A percentile compares a stretch with the other conserved stretches of the same genome.
These are phyloP conservation scores for Chlorospingus flavigularis DNA, from an alignment of 2,797 vertebrate species.

Conservation along the genomic window DNA sequence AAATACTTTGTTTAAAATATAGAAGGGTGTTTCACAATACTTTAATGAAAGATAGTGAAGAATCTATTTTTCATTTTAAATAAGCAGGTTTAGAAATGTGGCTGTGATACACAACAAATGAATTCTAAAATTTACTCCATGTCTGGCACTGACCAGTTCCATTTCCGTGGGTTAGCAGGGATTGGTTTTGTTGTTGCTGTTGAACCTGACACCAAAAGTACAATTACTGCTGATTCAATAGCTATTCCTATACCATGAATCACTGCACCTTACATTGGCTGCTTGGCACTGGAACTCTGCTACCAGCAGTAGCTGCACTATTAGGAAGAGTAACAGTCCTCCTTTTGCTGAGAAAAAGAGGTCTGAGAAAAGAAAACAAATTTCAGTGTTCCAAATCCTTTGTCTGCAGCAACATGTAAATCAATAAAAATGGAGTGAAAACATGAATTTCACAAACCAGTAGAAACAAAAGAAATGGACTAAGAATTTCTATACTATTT, in stretches of 20 bases:
- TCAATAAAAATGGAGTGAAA: neutral
- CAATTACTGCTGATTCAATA: neutral
- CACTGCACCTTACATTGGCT: neutral
- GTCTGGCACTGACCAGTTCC: neutral
- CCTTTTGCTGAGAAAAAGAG: neutral
- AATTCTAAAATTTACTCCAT: neutral
- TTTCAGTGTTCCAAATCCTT: neutral
- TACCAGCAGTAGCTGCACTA: neutral
- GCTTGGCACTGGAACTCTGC: neutral
- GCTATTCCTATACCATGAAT: neutral
- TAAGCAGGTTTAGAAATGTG: neutral
- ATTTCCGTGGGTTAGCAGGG: neutral
- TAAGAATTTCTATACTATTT: neutral
- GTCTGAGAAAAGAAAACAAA: neutral
- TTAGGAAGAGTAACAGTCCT: neutral
- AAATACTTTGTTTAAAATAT: slow-evolving; percentile 22
- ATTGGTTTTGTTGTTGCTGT: neutral
- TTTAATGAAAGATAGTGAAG: neutral
- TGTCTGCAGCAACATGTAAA: neutral
- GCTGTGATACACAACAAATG: neutral
- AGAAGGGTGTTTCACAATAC: neutral
- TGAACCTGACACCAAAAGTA: neutral
- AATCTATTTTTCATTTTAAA: neutral
- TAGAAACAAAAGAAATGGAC: neutral
- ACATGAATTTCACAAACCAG: neutral